Evolutionary conservation across 2,113 vertebrate genomes (phyloP).

Genomic region (Thunnus maccoyii): DNA sequence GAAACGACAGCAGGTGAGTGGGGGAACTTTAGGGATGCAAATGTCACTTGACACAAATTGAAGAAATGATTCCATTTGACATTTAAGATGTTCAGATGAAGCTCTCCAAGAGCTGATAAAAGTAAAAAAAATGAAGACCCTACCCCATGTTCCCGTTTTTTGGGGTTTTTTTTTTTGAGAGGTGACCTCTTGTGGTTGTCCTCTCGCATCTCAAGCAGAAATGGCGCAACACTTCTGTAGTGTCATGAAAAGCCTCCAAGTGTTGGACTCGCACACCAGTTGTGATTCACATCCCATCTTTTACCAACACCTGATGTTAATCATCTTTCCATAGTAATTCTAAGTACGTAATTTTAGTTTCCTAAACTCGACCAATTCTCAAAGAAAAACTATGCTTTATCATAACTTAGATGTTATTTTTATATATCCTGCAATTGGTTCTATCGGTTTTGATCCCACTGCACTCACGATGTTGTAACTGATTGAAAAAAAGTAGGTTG

Average conservation of each 20-base stretch:
- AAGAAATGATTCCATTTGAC: not conserved
- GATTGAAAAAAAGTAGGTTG: too few species aligned
- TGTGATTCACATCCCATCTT: not conserved
- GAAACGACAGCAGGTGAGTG: not conserved
- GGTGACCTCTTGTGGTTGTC: not conserved
- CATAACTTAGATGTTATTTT: not conserved
- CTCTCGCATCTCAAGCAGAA: too few species aligned
- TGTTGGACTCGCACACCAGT: not conserved
- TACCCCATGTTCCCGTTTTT: not conserved
- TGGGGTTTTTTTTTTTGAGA: too few species aligned
- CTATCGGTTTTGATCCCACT: too few species aligned
- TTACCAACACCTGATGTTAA: too few species aligned
- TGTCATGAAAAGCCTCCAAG: too few species aligned
- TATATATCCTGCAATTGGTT: too few species aligned
- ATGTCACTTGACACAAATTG: not conserved
- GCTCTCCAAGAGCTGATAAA: not conserved
- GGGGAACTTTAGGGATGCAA: not conserved
- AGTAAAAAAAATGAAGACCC: not conserved
- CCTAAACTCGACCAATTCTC: too few species aligned
- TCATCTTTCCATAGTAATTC: too few species aligned
- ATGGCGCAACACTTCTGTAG: too few species aligned
- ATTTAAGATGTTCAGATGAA: not conserved
- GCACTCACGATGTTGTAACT: too few species aligned
- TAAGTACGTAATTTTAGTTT: too few species aligned
- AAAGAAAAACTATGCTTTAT: not conserved